phyloP scores from a whole-genome alignment of 2,797 vertebrate genomes.

The Anomalospiza imberbis region DNA sequence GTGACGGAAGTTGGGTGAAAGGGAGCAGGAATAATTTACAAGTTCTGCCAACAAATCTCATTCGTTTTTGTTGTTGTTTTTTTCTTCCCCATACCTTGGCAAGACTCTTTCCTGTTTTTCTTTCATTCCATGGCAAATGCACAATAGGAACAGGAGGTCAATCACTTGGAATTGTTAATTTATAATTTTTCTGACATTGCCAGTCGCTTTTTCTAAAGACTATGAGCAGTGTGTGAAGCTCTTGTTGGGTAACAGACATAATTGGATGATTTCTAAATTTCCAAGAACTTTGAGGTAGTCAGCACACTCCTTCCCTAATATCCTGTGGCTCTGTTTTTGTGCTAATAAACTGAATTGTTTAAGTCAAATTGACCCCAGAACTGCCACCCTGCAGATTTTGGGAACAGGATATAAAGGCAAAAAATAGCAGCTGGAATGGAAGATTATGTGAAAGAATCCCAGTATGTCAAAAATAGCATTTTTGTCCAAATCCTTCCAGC shows the following conservation, averaged over 20 bases:
- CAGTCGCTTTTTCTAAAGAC: conserved; percentile 4
- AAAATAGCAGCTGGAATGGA: not conserved
- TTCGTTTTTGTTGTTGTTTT: not conserved
- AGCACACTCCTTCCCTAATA: not conserved
- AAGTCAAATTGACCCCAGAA: not conserved
- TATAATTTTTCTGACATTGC: not conserved
- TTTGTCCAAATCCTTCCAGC: not conserved
- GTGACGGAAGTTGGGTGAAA: not conserved
- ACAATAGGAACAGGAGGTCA: conserved; percentile 21
- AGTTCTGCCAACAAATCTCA: conserved; percentile 14
- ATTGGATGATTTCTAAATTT: not conserved
- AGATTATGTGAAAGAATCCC: not conserved
- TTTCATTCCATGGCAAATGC: not conserved
- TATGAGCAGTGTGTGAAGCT: not conserved
- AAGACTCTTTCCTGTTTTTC: conserved; percentile 52
- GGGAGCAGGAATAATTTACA: not conserved
- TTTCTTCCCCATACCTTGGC: conserved; percentile 10
- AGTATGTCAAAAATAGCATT: not conserved
- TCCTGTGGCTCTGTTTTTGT: not conserved
- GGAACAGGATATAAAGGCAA: not conserved
- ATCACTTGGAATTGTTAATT: not conserved
- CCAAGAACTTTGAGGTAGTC: not conserved
- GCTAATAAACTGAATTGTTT: not conserved
- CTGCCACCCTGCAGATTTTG: not conserved
- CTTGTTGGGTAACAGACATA: not conserved